Conservation (phyloP, 2,888 invertebrate genomes). For the Nephrotoma appendiculata region DNA sequence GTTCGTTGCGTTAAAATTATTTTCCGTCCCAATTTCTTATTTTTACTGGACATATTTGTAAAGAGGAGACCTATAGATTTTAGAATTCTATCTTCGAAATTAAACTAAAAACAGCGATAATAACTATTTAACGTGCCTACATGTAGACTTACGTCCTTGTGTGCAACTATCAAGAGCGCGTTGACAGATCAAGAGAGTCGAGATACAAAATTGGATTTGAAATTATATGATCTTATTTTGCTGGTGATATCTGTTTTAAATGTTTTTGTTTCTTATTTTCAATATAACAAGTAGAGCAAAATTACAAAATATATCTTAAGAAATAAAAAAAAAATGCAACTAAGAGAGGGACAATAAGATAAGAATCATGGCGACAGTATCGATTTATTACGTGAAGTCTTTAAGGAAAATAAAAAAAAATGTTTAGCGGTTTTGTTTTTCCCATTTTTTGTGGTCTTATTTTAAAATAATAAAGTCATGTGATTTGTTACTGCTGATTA, state of each 20-base stretch:
- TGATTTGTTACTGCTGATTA: constrained; percentile 1
- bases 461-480: constrained; percentile 1
- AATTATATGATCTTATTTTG: neutral
- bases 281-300: neutral
- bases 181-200: neutral
- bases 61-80: too few species aligned
- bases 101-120: too few species aligned
- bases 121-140: too few species aligned
- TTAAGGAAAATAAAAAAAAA: neutral
- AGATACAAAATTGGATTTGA: neutral
- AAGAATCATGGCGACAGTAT: constrained; percentile 5
- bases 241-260: neutral
- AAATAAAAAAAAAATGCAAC: neutral
- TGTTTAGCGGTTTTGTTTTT: neutral
- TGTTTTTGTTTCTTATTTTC: neutral
- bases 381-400: constrained; percentile 6
- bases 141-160: too few species aligned
- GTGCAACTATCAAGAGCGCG: neutral
- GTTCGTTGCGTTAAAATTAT: too few species aligned
- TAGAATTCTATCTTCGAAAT: too few species aligned
- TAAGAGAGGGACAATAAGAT: constrained; percentile 3
- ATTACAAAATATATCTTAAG: neutral
- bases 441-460: neutral
- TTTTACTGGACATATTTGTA: too few species aligned
- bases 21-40: too few species aligned